These are phyloP conservation scores for Chiloscyllium punctatum DNA, from an alignment of 2,797 vertebrate species.

Conservation along the genomic window DNA sequence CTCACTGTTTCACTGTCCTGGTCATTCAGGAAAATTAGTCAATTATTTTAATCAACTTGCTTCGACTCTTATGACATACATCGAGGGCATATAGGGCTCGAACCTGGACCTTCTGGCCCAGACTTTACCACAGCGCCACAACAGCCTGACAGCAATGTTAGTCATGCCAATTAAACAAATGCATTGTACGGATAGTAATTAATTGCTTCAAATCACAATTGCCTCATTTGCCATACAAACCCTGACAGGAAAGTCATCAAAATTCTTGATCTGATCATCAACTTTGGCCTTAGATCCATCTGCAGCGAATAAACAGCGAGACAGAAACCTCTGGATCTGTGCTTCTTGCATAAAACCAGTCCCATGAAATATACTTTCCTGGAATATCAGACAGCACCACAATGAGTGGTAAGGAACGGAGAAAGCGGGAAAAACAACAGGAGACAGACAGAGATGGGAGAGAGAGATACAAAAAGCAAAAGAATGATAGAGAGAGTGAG, in stretches of 20 bases:
- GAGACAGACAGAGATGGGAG: background rate
- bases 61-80: too few relatives aligned
- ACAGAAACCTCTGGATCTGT: background rate
- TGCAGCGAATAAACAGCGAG: too few relatives aligned
- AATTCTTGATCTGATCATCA: slow-evolving; percentile 43
- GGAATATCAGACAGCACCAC: background rate
- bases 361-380: background rate
- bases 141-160: too few relatives aligned
- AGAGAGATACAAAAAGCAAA: background rate
- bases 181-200: background rate
- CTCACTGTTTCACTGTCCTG: background rate
- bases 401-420: too few relatives aligned
- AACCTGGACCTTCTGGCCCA: too few relatives aligned
- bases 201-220: background rate
- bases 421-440: too few relatives aligned
- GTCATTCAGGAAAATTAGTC: background rate
- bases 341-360: background rate
- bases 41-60: too few relatives aligned
- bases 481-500: background rate
- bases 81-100: too few relatives aligned
- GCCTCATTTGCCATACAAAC: slow-evolving; percentile 51
- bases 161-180: background rate
- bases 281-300: background rate
- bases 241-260: slow-evolving; percentile 54
- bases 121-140: too few relatives aligned